These are phyloP conservation scores for Bothrops alternatus DNA, from an alignment of 2,797 vertebrate species.

Conservation along the genomic window DNA sequence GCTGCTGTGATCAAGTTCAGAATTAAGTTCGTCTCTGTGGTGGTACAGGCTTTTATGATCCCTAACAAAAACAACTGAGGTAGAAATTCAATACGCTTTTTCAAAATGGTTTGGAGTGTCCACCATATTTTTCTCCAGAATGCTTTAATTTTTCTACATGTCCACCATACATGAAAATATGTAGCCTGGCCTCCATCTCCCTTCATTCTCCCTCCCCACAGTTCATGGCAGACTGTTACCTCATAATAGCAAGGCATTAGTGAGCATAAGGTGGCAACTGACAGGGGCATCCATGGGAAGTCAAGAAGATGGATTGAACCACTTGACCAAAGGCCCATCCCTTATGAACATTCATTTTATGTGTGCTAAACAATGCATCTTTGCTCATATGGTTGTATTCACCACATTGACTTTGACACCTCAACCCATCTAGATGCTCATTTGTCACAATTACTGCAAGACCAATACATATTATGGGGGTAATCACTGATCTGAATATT, in stretches of 20 bases:
- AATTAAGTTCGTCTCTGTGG: too few relatives aligned
- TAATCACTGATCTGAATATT: not conserved
- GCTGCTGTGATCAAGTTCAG: too few relatives aligned
- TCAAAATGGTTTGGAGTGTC: too few relatives aligned
- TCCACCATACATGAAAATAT: too few relatives aligned
- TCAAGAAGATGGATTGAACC: not conserved
- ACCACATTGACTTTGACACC: not conserved
- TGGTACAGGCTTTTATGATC: too few relatives aligned
- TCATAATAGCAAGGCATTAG: not conserved
- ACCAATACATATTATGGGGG: not conserved
- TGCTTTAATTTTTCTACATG: too few relatives aligned
- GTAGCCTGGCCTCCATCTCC: too few relatives aligned
- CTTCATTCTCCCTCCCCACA: not conserved
- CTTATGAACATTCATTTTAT: not conserved
- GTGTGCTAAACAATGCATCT: not conserved
- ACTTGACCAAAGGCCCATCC: not conserved
- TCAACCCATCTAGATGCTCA: not conserved
- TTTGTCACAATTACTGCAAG: not conserved
- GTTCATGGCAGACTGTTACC: not conserved
- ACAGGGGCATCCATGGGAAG: not conserved
- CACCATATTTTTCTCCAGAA: too few relatives aligned
- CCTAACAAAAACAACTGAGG: too few relatives aligned
- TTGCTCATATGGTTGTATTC: not conserved
- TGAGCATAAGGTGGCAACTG: not conserved
- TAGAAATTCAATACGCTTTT: too few relatives aligned